These are phyloP conservation scores for Melanargia galathea DNA, from an alignment of 2,888 invertebrate genomes.

Conservation along the genomic window DNA sequence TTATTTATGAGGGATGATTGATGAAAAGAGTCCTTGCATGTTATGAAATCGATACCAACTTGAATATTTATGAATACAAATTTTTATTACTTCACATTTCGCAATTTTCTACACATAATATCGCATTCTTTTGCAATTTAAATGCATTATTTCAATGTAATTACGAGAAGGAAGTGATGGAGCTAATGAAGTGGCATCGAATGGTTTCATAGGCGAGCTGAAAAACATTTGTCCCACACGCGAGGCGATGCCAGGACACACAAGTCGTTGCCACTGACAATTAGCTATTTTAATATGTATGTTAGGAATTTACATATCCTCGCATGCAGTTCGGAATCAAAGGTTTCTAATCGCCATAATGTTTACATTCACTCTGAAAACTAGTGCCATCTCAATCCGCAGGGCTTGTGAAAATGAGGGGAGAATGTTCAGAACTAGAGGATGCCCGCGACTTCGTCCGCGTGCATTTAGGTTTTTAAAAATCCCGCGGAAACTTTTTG, in stretches of 20 bases:
- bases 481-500: no score
- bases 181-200: constrained; percentile 19
- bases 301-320: no score
- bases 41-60: background rate
- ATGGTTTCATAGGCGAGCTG: constrained; percentile 25
- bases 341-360: background rate
- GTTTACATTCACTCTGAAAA: no score
- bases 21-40: background rate
- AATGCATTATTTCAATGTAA: constrained; percentile 21
- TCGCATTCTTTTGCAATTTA: constrained; percentile 20
- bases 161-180: constrained; percentile 32
- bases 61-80: constrained; percentile 12
- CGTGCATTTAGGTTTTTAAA: no score
- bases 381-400: no score
- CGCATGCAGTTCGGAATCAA: no score
- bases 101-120: constrained; percentile 13
- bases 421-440: no score
- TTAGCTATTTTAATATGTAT: background rate
- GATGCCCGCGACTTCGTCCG: no score
- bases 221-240: constrained; percentile 23
- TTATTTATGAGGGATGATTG: background rate
- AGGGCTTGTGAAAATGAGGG: no score
- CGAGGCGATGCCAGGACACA: background rate
- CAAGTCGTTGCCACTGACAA: background rate
- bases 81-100: constrained; percentile 16